Evolutionary conservation across 2,888 invertebrate species (phyloP).

Genomic region (Glaucopsyche alexis): DNA sequence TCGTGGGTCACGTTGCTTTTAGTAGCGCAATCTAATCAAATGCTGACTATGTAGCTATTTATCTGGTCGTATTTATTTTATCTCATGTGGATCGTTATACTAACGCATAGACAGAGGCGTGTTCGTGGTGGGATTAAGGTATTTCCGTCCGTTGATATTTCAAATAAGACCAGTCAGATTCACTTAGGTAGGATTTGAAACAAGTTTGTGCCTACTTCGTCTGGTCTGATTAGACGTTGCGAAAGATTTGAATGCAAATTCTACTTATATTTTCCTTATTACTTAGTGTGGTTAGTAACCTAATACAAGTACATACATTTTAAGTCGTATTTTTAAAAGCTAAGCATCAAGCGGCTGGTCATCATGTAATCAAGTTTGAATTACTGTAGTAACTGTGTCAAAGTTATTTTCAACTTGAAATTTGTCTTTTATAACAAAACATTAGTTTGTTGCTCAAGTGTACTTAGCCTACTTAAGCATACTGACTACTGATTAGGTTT

Average conservation of each 20-base stretch:
- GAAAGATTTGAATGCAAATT: conserved; percentile 8
- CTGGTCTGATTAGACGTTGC: neutral
- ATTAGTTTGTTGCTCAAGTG: neutral
- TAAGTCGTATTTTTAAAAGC: neutral
- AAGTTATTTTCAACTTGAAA: conserved; percentile 5
- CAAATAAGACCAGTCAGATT: neutral
- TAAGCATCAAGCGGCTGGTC: neutral
- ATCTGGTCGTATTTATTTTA: too few species aligned
- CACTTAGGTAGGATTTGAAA: neutral
- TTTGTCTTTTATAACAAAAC: neutral
- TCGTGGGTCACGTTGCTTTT: too few species aligned
- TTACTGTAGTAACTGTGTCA: conserved; percentile 5
- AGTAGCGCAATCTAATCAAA: too few species aligned
- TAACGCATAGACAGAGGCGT: neutral
- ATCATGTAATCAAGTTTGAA: neutral
- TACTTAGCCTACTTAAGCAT: neutral
- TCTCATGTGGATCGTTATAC: too few species aligned
- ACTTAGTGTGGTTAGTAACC: neutral
- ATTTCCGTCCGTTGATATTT: neutral
- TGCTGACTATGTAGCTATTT: too few species aligned
- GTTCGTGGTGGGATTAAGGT: neutral
- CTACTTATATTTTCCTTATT: neutral
- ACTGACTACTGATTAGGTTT: neutral
- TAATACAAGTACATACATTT: neutral
- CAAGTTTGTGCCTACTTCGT: neutral